Evolutionary conservation across 2,797 vertebrate genomes (phyloP).

Genomic region (Rhynchotus rufescens): DNA sequence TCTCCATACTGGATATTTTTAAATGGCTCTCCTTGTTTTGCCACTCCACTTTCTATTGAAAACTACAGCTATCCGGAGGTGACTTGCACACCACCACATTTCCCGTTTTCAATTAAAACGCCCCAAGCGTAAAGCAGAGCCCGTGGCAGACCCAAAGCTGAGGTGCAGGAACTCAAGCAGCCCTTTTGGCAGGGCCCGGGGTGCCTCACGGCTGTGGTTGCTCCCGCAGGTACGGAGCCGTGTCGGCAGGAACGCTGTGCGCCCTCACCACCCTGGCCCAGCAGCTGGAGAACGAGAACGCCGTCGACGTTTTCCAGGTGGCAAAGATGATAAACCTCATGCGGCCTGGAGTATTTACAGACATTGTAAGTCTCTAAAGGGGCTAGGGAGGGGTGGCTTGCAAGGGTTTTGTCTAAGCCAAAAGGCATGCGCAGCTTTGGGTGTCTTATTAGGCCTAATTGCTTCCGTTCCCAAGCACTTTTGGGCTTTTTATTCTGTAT

Average conservation of each 20-base stretch:
- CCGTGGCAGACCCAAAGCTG: background rate
- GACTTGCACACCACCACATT: background rate
- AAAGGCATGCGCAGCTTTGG: background rate
- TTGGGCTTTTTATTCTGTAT: background rate
- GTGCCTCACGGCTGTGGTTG: background rate
- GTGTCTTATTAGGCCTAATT: background rate
- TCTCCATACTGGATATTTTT: background rate
- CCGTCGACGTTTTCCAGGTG: slow-evolving; percentile 98
- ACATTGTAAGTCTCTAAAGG: slow-evolving; percentile 89
- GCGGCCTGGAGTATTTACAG: slow-evolving; percentile 99
- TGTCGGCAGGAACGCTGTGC: slow-evolving; percentile 94
- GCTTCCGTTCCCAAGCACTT: background rate
- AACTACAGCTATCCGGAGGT: background rate
- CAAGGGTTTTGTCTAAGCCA: background rate
- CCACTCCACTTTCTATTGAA: background rate
- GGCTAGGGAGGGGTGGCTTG: background rate
- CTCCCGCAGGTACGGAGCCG: slow-evolving; percentile 90
- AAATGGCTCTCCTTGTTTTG: background rate
- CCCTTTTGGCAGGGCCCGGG: background rate
- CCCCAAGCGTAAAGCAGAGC: background rate
- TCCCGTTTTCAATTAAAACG: background rate
- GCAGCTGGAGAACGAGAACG: slow-evolving; percentile 96
- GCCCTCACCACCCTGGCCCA: slow-evolving; percentile 96
- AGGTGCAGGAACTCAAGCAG: background rate
- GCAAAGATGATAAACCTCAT: slow-evolving; percentile 99